phyloP scores from a whole-genome alignment of 2,797 vertebrate genomes.

The Chiroxiphia lanceolata region DNA sequence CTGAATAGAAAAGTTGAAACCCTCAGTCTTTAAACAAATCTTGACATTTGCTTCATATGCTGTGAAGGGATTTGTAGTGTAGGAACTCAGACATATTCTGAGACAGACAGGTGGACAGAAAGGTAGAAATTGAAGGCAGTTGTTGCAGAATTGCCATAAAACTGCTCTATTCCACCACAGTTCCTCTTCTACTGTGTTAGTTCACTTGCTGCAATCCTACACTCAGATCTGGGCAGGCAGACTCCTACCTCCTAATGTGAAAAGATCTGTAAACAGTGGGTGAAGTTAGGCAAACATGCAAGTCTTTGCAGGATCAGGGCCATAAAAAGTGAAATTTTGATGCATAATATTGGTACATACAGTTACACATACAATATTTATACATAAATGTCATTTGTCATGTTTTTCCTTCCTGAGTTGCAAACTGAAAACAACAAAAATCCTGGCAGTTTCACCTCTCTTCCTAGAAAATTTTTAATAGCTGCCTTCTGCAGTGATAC shows the following conservation, averaged over 20 bases:
- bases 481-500: slow-evolving; percentile 3
- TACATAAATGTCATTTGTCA: background rate
- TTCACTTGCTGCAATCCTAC: background rate
- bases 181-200: background rate
- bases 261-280: background rate
- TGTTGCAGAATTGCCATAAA: background rate
- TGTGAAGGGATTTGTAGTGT: background rate
- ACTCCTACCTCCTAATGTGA: background rate
- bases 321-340: background rate
- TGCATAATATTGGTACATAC: background rate
- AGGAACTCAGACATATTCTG: background rate
- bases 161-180: background rate
- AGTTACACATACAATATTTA: slow-evolving; percentile 4
- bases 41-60: background rate
- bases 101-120: background rate
- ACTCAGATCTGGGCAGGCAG: background rate
- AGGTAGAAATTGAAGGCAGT: background rate
- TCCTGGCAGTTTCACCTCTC: background rate
- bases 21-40: background rate
- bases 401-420: background rate
- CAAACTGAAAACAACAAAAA: background rate
- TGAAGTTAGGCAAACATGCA: background rate
- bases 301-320: background rate
- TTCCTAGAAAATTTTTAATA: slow-evolving; percentile 24
- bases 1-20: background rate